phyloP scores from a whole-genome alignment of 2,797 vertebrate genomes.

The Brotula barbata region DNA sequence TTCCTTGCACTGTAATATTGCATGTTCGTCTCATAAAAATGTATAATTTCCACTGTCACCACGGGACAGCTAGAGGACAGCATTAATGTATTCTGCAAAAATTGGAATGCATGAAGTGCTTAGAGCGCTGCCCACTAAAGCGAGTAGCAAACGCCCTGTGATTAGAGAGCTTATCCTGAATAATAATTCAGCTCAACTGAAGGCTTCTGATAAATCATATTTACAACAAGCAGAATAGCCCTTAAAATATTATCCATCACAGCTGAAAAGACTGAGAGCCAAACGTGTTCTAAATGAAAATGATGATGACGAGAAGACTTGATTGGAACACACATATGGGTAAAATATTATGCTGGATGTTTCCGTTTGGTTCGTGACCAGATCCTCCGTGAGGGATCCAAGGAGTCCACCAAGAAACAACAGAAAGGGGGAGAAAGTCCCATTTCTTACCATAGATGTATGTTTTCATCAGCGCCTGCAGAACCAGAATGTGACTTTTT shows the following conservation, averaged over 20 bases:
- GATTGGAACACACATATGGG: neutral
- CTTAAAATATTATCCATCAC: constrained; percentile 22
- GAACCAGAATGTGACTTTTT: no score
- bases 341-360: neutral
- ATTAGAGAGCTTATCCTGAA: constrained; percentile 40
- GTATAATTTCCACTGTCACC: constrained; percentile 50
- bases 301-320: neutral
- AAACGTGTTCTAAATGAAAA: neutral
- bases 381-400: no score
- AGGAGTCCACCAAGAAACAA: no score
- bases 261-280: neutral
- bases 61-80: constrained; percentile 52
- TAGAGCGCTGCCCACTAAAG: constrained; percentile 32
- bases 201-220: constrained; percentile 46
- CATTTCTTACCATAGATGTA: no score
- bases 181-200: constrained; percentile 44
- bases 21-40: constrained; percentile 59
- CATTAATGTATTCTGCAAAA: constrained; percentile 57
- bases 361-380: no score
- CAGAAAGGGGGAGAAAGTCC: no score
- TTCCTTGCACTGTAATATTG: constrained; percentile 37
- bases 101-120: constrained; percentile 57
- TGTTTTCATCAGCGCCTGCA: no score
- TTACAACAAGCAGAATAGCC: constrained; percentile 20
- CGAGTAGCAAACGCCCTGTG: constrained; percentile 32